phyloP scores from a whole-genome alignment of 2,113 vertebrate species.

The Spermophilus dauricus region DNA sequence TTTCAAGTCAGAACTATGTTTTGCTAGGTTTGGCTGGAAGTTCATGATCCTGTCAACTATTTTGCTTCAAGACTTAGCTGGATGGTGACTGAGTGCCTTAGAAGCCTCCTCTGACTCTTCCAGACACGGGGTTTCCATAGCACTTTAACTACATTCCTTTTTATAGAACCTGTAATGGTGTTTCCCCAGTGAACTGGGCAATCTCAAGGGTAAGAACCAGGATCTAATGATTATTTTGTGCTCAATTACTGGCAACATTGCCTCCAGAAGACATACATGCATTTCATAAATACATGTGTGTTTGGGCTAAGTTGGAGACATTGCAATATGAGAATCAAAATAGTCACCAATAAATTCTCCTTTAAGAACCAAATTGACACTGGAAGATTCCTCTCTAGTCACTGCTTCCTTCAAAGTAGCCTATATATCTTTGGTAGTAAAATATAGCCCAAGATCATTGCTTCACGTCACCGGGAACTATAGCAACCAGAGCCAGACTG shows the following conservation, averaged over 20 bases:
- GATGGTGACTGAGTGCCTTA: neutral
- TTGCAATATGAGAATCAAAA: slow-evolving; percentile 24
- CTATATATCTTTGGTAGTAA: slow-evolving; percentile 24
- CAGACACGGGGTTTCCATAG: neutral
- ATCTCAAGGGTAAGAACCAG: neutral
- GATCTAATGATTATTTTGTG: neutral
- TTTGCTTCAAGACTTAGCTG: neutral
- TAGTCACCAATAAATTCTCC: neutral
- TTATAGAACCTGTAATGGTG: neutral
- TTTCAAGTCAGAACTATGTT: neutral
- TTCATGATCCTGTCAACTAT: neutral
- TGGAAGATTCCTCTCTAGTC: slow-evolving; percentile 26
- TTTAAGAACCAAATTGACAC: slow-evolving; percentile 8
- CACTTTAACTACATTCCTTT: neutral
- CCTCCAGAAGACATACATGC: neutral
- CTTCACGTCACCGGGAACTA: neutral
- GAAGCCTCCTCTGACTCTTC: neutral
- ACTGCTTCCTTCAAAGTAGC: neutral
- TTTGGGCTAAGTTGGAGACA: neutral
- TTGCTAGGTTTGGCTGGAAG: neutral
- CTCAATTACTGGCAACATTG: neutral
- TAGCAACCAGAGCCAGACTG: neutral
- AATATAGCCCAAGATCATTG: neutral
- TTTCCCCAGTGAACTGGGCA: neutral
- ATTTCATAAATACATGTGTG: neutral